Base-by-base conservation (phyloP, 2,113 vertebrate genomes). In the Notarius quadriscutis region DNA sequence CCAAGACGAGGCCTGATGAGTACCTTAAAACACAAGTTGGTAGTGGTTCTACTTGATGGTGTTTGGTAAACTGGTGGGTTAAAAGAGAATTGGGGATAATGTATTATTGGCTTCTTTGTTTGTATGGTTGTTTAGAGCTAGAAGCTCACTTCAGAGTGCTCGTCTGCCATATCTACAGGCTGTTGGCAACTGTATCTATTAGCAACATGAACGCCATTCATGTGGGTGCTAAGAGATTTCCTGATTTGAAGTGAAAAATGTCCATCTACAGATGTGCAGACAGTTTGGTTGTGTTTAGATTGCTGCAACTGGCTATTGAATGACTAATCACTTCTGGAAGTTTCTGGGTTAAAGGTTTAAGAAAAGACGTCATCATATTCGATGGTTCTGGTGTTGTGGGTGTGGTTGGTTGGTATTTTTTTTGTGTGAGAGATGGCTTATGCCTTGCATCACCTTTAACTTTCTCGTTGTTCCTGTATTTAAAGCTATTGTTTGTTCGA, bases 151-250 rank as follows among this genome's bases (percentile, higher is more conserved):
- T 85, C n/a, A 11, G 22, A 41, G 84, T 50, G 60, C 86, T 84
- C 80, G 63, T 88, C 89, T 27, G 25, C 57, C 17, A 87, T 90
- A 86, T 85, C 84, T 72, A 88, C 81, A 80, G 80, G 81, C 84
- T 48, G 82, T 86, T 88, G 58, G 86, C 87, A 86, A 86, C 89
- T 51, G 89, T 90, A 90, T 88, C 89, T 86, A 88, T 87, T 84
- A 87, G 84, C 84, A 88, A 67, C 55, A 63, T 69, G 84, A 75
- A 75, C 58, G 11, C 67, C 48, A 53, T 77, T 65, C 84, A 84
- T 90, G 71, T 67, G 71, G 84, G 50, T 84, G 86, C 88, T 81
- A 57, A 81, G 86, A 86, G 79, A 27, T 34, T 74, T 81, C 53
- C 71, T 78, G 89, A 87, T 85, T 41, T 58, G 78, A 53, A 51